Base-by-base conservation (phyloP, 2,113 vertebrate species). In the Telmatochromis brachygnathus region DNA sequence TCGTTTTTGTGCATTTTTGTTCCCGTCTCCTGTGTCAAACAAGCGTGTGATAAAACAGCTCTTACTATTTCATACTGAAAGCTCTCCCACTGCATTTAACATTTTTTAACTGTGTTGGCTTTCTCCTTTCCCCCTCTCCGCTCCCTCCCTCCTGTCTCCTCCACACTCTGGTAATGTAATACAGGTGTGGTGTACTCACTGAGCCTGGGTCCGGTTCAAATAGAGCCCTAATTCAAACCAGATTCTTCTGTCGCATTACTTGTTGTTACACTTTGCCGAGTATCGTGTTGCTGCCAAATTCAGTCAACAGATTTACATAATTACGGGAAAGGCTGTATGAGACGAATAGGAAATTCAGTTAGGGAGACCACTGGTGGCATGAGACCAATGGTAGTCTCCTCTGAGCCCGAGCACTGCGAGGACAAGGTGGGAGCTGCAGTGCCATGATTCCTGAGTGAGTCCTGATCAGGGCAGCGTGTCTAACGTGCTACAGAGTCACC, bases 241-340 rank as follows among this genome's bases (percentile, higher is more conserved):
- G 90, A 93, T 88, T 94, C 87, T 91, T 88, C 84, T 35, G 81
- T 91, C 54, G 89, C 86, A 90, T 94, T 95, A 92, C 92, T 91
- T 92, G 91, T 91, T 90, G 91, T 94, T 93, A 94, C 91, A 93
- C 91, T 93, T 95, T 93, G 86, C 88, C 11, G 91, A 92, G 94
- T 93, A 96, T 96, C 93, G 51, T 77, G 77, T 95, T 95, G 93
- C 95, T 85, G 88, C 92, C 94, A 94, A 95, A 94, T 89, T 90
- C 91, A 87, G 94, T 94, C 94, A 93, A 95, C 94, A 95, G 95
- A 96, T 97, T 96, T 96, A 94, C 96, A 96, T 96, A 95, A 95
- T 96, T 94, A 96, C 13, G 87, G 91, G 89, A 94, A 93, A 90
- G 90, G 82, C 83, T 91, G 84, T 88, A 89, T 77, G 93, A 95